A percentile compares a stretch with the other conserved stretches of the same genome.
These are phyloP conservation scores for Leucophora obtusa DNA, from an alignment of 2,888 invertebrate species.

Conservation along the genomic window DNA sequence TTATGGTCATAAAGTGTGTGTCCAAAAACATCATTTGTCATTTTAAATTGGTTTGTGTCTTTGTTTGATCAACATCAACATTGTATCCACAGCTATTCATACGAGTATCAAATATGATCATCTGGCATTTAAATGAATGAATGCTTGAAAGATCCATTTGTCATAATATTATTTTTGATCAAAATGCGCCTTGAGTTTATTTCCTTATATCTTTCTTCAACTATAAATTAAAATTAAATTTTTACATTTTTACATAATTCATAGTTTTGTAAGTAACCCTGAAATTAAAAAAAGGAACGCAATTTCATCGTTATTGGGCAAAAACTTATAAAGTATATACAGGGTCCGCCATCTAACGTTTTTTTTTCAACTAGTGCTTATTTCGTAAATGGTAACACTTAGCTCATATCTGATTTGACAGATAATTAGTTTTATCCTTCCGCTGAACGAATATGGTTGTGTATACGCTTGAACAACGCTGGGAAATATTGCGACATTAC, in stretches of 20 bases:
- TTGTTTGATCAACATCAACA: slow-evolving; percentile 32
- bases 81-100: background rate
- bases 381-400: too few species aligned
- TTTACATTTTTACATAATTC: background rate
- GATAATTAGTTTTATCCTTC: too few species aligned
- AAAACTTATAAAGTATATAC: background rate
- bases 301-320: background rate
- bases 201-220: slow-evolving; percentile 39
- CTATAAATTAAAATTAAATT: background rate
- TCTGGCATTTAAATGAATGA: slow-evolving; percentile 36
- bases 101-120: slow-evolving; percentile 31
- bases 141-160: slow-evolving; percentile 54
- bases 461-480: too few species aligned
- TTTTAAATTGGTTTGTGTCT: slow-evolving; percentile 59
- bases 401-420: too few species aligned
- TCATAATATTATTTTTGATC: slow-evolving; percentile 50
- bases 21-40: slow-evolving; percentile 55
- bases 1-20: background rate
- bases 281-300: background rate
- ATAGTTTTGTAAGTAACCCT: background rate
- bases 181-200: slow-evolving; percentile 42
- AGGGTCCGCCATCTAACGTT: too few species aligned
- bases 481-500: too few species aligned
- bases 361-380: too few species aligned
- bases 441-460: too few species aligned